These are phyloP conservation scores for Drosophila pseudotalamancana DNA, from an alignment of 2,888 invertebrate species.

Conservation along the genomic window DNA sequence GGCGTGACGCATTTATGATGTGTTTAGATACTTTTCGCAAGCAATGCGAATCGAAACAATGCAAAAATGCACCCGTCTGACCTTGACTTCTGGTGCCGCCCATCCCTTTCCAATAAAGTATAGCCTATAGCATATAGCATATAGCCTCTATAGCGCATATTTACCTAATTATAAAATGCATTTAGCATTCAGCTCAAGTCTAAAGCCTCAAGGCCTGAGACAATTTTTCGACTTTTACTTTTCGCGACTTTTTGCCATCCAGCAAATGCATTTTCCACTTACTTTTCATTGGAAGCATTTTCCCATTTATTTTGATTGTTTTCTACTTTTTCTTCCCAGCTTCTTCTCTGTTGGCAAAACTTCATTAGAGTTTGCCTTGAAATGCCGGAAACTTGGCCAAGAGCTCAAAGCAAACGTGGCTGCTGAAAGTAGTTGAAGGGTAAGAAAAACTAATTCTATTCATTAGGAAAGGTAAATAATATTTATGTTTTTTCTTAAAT, in stretches of 20 bases:
- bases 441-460: background rate
- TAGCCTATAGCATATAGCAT: background rate
- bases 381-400: background rate
- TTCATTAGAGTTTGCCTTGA: conserved; percentile 52
- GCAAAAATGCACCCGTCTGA: conserved; percentile 65
- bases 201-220: conserved; percentile 48
- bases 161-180: conserved; percentile 55
- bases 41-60: conserved; percentile 71
- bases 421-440: background rate
- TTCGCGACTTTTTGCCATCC: conserved; percentile 35
- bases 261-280: conserved; percentile 33
- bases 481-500: too few species aligned
- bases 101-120: conserved; percentile 53
- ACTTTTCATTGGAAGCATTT: conserved; percentile 35
- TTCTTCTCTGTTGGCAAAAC: conserved; percentile 37
- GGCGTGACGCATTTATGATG: conserved; percentile 77
- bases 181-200: conserved; percentile 10
- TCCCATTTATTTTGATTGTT: conserved; percentile 17
- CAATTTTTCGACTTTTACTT: conserved; percentile 57
- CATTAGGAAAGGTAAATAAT: too few species aligned
- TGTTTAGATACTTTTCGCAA: conserved; percentile 80
- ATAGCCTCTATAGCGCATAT: conserved; percentile 38
- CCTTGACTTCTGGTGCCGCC: conserved; percentile 58
- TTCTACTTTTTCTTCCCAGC: conserved; percentile 11
- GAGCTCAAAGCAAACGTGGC: background rate